These are phyloP conservation scores for Umimayanthus kanabou DNA, from an alignment of 92 coral and sea anemone genomes.

Conservation along the genomic window DNA sequence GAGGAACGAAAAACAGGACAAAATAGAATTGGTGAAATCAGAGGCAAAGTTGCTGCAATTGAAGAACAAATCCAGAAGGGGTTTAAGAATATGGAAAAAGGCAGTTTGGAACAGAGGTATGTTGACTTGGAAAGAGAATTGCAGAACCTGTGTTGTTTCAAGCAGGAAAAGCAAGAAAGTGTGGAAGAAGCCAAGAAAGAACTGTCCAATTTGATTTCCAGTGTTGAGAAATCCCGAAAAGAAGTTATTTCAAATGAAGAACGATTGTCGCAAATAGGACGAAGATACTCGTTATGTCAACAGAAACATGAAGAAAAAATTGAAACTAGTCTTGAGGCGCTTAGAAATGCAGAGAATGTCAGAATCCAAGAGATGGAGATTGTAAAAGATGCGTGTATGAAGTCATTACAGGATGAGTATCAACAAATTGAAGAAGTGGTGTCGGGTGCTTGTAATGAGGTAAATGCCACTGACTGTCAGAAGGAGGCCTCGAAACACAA, in stretches of 20 bases:
- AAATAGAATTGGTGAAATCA: constrained; percentile 18
- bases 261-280: constrained; percentile 65
- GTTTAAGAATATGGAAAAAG: constrained; percentile 36
- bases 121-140: constrained; percentile 44
- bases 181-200: constrained; percentile 58
- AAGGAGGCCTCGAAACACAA: constrained; percentile 47
- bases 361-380: constrained; percentile 61
- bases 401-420: constrained; percentile 65
- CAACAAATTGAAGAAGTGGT: constrained; percentile 65
- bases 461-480: constrained; percentile 36
- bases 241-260: constrained; percentile 73
- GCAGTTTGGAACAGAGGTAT: constrained; percentile 29
- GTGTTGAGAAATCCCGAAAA: constrained; percentile 62
- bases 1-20: constrained; percentile 28
- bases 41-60: constrained; percentile 22
- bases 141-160: constrained; percentile 50
- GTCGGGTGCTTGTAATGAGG: constrained; percentile 44
- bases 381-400: constrained; percentile 66
- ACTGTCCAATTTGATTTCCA: constrained; percentile 59
- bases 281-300: constrained; percentile 57
- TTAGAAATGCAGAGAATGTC: constrained; percentile 62
- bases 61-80: constrained; percentile 29
- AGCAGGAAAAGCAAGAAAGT: constrained; percentile 65
- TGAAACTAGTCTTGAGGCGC: constrained; percentile 67
- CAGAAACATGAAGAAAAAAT: constrained; percentile 76